Evolutionary conservation across 2,113 vertebrate species (phyloP).

Genomic region (Oncorhynchus tshawytscha): DNA sequence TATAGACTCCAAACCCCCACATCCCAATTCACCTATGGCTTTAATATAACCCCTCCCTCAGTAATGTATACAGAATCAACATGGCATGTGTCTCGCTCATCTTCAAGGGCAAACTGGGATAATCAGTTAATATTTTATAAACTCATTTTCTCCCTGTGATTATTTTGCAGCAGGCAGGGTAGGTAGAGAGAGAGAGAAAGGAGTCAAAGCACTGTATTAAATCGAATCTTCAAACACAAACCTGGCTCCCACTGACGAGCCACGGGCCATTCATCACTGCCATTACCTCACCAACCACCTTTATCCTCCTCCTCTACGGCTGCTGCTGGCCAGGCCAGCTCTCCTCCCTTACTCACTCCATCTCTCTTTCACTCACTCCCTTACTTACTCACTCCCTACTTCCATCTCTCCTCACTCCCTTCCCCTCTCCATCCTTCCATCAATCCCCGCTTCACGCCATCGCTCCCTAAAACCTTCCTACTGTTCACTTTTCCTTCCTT

Average conservation of each 20-base stretch:
- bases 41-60: conserved; percentile 1
- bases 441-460: conserved; percentile 28
- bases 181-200: conserved; percentile 22
- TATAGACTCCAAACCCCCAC: conserved; percentile 26
- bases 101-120: conserved; percentile 67
- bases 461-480: no score
- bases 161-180: conserved; percentile 56
- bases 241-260: conserved; percentile 74
- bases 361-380: background rate
- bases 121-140: conserved; percentile 63
- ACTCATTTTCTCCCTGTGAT: conserved; percentile 68
- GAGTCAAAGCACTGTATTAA: conserved; percentile 74
- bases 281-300: conserved; percentile 73
- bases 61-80: conserved; percentile 39
- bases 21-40: background rate
- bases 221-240: conserved; percentile 79
- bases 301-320: conserved; percentile 48
- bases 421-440: conserved; percentile 3
- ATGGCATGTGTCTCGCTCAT: conserved; percentile 28
- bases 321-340: conserved; percentile 11
- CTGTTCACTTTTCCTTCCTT: no score
- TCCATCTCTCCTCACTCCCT: conserved; percentile 53
- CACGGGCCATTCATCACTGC: conserved; percentile 75
- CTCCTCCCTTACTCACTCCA: background rate
- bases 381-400: conserved; percentile 12